A percentile compares a stretch with the other conserved stretches of the same genome.
These are phyloP conservation scores for Diloba caeruleocephala DNA, from an alignment of 2,888 invertebrate species.

Conservation along the genomic window DNA sequence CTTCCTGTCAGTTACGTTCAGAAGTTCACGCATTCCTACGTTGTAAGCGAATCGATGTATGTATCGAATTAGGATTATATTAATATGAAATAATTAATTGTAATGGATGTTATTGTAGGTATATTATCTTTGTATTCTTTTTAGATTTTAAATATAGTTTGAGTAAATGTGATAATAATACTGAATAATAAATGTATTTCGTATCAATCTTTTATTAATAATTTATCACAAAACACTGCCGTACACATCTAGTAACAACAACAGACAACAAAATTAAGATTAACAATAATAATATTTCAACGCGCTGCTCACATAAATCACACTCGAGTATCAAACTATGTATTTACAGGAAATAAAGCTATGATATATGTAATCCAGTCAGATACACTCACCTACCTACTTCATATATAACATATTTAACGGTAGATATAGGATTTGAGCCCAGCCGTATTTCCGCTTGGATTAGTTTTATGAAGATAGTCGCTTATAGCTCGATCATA, in stretches of 20 bases:
- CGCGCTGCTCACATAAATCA: conserved; percentile 30
- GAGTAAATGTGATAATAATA: conserved; percentile 28
- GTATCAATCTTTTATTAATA: conserved; percentile 52
- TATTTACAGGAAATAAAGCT: conserved; percentile 34
- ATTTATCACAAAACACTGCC: conserved; percentile 51
- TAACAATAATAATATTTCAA: conserved; percentile 31
- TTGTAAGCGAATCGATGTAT: conserved; percentile 23
- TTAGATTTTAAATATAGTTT: conserved; percentile 29
- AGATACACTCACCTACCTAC: conserved; percentile 47
- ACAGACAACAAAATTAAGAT: conserved; percentile 33
- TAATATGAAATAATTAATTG: conserved; percentile 15
- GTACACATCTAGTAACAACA: conserved; percentile 75
- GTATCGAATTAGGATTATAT: conserved; percentile 12
- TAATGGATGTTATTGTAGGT: conserved; percentile 12
- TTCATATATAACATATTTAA: conserved; percentile 22
- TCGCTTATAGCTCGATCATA: conserved; percentile 76
- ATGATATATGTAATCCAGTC: conserved; percentile 35
- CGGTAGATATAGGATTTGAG: conserved; percentile 55
- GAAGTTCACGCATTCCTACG: conserved; percentile 33
- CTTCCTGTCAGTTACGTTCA: conserved; percentile 3
- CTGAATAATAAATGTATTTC: conserved; percentile 50
- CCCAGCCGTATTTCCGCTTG: conserved; percentile 44
- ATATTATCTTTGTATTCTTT: not conserved
- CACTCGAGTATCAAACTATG: conserved; percentile 23
- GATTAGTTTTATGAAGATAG: conserved; percentile 66